Evolutionary conservation across 2,888 invertebrate genomes (phyloP).

Genomic region (Venusia cambrica): DNA sequence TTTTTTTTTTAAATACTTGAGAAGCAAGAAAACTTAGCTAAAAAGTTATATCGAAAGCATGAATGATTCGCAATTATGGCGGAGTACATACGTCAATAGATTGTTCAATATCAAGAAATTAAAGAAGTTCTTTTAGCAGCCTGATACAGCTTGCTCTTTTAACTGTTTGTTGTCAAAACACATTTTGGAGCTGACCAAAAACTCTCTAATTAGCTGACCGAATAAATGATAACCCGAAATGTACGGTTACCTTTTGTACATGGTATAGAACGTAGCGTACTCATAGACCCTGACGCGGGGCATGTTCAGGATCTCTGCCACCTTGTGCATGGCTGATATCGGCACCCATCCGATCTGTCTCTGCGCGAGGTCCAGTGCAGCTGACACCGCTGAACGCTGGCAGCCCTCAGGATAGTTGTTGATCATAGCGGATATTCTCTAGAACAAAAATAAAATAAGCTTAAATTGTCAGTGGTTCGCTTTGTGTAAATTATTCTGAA

Average conservation of each 20-base stretch:
- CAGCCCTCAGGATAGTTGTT: slow-evolving; percentile 61
- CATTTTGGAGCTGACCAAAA: no score
- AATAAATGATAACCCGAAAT: no score
- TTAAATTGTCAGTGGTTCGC: slow-evolving; percentile 1
- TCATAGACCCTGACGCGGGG: slow-evolving; percentile 70
- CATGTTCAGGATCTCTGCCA: slow-evolving; percentile 55
- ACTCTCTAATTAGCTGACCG: no score
- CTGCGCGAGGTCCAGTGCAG: slow-evolving; percentile 60
- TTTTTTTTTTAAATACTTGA: no score
- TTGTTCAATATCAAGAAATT: no score
- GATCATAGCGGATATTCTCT: slow-evolving; percentile 58
- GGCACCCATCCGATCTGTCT: slow-evolving; percentile 72
- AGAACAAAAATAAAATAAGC: slow-evolving; percentile 20
- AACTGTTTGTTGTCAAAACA: no score
- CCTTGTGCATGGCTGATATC: slow-evolving; percentile 67
- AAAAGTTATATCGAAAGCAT: no score
- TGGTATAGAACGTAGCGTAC: slow-evolving; percentile 63
- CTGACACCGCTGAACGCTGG: slow-evolving; percentile 49
- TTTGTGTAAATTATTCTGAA: neutral
- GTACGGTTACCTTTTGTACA: slow-evolving; percentile 66
- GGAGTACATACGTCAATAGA: no score
- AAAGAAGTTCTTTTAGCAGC: no score
- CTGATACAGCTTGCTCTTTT: no score
- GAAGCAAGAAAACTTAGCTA: no score
- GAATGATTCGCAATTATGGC: no score